Conservation (phyloP, 2,888 invertebrate species). For the Drosophila demipolita region DNA sequence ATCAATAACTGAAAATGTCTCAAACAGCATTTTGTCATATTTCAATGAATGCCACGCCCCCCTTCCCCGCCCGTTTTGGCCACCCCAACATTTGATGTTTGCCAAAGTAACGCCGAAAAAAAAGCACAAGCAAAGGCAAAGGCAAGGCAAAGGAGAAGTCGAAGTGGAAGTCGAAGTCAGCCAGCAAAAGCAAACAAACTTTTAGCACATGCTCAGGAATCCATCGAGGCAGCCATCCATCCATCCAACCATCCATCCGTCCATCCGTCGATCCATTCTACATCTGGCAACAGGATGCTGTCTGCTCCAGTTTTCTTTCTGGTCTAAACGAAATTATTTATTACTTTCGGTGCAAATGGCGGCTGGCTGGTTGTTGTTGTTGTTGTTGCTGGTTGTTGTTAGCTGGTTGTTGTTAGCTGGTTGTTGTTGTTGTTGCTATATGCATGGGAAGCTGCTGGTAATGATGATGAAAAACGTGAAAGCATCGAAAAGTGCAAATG, state of each 20-base stretch:
- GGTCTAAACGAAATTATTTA: slow-evolving; percentile 80
- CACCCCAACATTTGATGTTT: slow-evolving; percentile 65
- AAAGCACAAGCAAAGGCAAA: slow-evolving; percentile 12
- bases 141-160: neutral
- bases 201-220: slow-evolving; percentile 70
- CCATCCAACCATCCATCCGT: slow-evolving; percentile 30
- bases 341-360: slow-evolving; percentile 69
- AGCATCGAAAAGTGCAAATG: slow-evolving; percentile 82
- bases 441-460: slow-evolving; percentile 68
- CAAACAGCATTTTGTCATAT: slow-evolving; percentile 82
- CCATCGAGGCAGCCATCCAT: slow-evolving; percentile 28
- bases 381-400: slow-evolving; percentile 18
- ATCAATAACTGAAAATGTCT: slow-evolving; percentile 82
- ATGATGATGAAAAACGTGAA: slow-evolving; percentile 82
- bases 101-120: slow-evolving; percentile 71
- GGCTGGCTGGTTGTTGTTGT: slow-evolving; percentile 22
- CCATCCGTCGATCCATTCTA: slow-evolving; percentile 17
- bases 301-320: slow-evolving; percentile 59
- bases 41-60: slow-evolving; percentile 61
- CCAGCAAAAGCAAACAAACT: slow-evolving; percentile 73
- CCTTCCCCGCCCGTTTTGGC: neutral
- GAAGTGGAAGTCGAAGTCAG: neutral
- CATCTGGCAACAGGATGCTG: slow-evolving; percentile 37
- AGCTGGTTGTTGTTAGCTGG: slow-evolving; percentile 3
- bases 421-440: slow-evolving; percentile 29